Evolutionary conservation across 2,888 invertebrate genomes (phyloP), one percentile per base, ranked within the genome.

Genomic region (Coleophora deauratella): DNA sequence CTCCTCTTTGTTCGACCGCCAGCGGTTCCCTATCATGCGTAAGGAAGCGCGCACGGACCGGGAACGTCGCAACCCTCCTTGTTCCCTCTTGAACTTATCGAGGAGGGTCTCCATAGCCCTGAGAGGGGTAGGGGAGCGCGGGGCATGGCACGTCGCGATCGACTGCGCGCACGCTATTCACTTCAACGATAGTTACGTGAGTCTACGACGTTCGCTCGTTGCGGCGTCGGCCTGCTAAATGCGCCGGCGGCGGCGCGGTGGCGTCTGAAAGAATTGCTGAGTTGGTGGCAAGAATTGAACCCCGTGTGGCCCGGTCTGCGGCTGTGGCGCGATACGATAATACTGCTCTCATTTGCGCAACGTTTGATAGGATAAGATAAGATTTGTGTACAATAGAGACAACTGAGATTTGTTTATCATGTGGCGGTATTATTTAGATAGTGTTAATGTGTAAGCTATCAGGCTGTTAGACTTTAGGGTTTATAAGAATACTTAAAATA

Each of bases 41-140:
- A 92, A 75, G 52, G 91, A 91, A 53, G 91, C 89, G 57, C 92
- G 87, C 65, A 92, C 91, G 51, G 91, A 91, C 69, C 90, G 87
- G 52, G 91, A 88, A 52, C 92, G 88, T 52, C 90, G 89, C 55
- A 82, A 60, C 46, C 77, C 82, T 62, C 78, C 79, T 64, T 80
- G 80, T 69, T 84, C 84, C 66, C 74, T 73, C 71, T 79, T 79
- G 72, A 86, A 75, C 66, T 72, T 80, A 55, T 86, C 86, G 71
- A 84, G 71, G 72, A 86, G 74, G 73, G 72, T 77, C 69, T 86
- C 86, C 86, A 86, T 86, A 72, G 78, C 84, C 81, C 80, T 67
- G 66, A 55, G 54, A 72, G 68, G 78, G 77, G 72, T 57, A 62
- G 62, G 55, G 70, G 69, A 66, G 72, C 77, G 67, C 70, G 71